These are phyloP conservation scores for Chloroceryle inda DNA, from an alignment of 2,797 vertebrate genomes.

Conservation along the genomic window DNA sequence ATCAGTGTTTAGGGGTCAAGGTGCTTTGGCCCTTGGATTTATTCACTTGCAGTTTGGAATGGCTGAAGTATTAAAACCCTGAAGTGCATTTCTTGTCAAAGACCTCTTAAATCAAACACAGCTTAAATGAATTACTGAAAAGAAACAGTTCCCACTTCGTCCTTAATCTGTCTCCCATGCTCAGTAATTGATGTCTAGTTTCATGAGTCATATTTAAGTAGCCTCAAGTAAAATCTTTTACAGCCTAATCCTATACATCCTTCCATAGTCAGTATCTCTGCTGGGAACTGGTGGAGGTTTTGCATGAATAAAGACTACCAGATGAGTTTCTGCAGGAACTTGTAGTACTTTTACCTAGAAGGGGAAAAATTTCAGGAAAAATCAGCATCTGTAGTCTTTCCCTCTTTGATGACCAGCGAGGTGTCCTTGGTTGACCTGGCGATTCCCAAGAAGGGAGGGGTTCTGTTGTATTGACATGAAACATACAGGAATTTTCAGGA, in stretches of 20 bases:
- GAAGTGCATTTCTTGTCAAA: constrained; percentile 57
- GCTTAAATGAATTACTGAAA: constrained; percentile 50
- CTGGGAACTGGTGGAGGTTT: not conserved
- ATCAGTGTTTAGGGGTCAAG: constrained; percentile 13
- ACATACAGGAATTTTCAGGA: not conserved
- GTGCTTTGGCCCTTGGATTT: constrained; percentile 37
- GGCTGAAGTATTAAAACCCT: constrained; percentile 23
- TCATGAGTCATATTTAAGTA: constrained; percentile 35
- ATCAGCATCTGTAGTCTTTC: not conserved
- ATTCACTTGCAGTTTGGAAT: constrained; percentile 18
- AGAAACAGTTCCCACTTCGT: constrained; percentile 63
- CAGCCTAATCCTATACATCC: constrained; percentile 57
- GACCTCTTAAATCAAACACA: constrained; percentile 28
- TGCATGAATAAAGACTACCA: not conserved
- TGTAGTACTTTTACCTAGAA: not conserved
- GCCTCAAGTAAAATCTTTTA: constrained; percentile 41
- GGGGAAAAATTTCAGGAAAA: not conserved
- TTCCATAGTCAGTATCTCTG: not conserved
- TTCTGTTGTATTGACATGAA: not conserved
- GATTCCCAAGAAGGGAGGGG: not conserved
- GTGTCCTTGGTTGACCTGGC: not conserved
- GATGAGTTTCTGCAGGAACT: constrained; percentile 18
- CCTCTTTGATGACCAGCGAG: not conserved
- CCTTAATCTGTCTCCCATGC: constrained; percentile 45
- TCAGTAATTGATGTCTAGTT: constrained; percentile 62